A percentile compares a stretch with the other conserved stretches of the same genome.
These are phyloP conservation scores for Thymallus thymallus DNA, from an alignment of 2,113 vertebrate genomes.

Conservation along the genomic window DNA sequence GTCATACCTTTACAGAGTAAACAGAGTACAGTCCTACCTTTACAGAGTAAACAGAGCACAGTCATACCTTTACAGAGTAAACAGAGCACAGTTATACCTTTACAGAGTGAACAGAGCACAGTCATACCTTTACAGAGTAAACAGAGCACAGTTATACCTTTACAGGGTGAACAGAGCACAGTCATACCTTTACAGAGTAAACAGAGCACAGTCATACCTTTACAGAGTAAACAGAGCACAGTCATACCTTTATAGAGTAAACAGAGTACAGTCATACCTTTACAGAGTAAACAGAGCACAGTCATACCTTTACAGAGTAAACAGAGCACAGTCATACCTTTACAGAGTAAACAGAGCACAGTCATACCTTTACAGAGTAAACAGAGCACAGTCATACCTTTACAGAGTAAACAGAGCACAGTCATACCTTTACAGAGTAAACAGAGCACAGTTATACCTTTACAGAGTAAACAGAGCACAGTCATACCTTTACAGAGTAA, in stretches of 20 bases:
- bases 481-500: too few relatives aligned
- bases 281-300: conserved; percentile 78
- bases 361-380: too few relatives aligned
- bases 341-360: conserved; percentile 78
- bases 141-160: conserved; percentile 71
- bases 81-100: conserved; percentile 71
- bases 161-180: too few relatives aligned
- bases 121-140: too few relatives aligned
- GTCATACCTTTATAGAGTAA: too few relatives aligned
- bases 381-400: conserved; percentile 71
- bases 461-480: conserved; percentile 78
- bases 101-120: too few relatives aligned
- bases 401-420: conserved; percentile 78
- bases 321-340: conserved; percentile 71
- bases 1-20: too few relatives aligned
- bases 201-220: conserved; percentile 71
- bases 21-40: conserved; percentile 71
- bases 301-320: too few relatives aligned
- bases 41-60: conserved; percentile 78
- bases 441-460: conserved; percentile 71
- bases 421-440: too few relatives aligned
- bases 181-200: too few relatives aligned
- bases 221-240: conserved; percentile 78
- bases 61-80: too few relatives aligned
- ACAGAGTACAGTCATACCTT: conserved; percentile 71